These are phyloP conservation scores for Strix occidentalis DNA, from an alignment of 2,797 vertebrate species.

Conservation along the genomic window DNA sequence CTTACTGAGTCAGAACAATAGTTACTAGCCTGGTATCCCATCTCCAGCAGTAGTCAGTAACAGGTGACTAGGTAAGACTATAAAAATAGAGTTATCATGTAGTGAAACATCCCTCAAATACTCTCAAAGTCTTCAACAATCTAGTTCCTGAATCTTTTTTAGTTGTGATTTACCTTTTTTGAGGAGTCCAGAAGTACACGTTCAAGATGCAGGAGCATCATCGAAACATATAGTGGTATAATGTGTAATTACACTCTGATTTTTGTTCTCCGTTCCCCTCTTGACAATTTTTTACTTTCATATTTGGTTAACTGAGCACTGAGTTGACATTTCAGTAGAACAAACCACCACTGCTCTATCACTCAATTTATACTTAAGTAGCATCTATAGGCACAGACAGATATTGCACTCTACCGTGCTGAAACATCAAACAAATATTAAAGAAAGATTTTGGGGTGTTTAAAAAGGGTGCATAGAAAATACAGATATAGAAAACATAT, in stretches of 20 bases:
- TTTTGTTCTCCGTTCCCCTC: background rate
- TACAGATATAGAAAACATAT: background rate
- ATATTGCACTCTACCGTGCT: background rate
- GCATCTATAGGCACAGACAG: background rate
- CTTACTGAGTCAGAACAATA: background rate
- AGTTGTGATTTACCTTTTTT: background rate
- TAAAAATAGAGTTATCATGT: background rate
- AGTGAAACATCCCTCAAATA: background rate
- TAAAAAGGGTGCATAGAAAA: background rate
- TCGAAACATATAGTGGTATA: rapidly evolving
- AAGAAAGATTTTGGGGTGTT: background rate
- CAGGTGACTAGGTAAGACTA: background rate
- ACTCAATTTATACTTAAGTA: background rate
- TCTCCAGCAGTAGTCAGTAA: background rate
- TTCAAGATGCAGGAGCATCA: background rate
- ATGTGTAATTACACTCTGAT: background rate
- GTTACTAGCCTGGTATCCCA: background rate
- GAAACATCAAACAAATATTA: background rate
- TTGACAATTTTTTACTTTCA: background rate
- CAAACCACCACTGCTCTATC: background rate
- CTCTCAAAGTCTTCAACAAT: background rate
- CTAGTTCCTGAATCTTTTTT: background rate
- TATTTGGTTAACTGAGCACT: background rate
- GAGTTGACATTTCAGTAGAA: background rate
- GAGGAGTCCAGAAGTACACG: background rate